A percentile compares a stretch with the other conserved stretches of the same genome.
Evolutionary conservation across 2,797 vertebrate genomes (phyloP).

Genomic region (Prunella strophiata): DNA sequence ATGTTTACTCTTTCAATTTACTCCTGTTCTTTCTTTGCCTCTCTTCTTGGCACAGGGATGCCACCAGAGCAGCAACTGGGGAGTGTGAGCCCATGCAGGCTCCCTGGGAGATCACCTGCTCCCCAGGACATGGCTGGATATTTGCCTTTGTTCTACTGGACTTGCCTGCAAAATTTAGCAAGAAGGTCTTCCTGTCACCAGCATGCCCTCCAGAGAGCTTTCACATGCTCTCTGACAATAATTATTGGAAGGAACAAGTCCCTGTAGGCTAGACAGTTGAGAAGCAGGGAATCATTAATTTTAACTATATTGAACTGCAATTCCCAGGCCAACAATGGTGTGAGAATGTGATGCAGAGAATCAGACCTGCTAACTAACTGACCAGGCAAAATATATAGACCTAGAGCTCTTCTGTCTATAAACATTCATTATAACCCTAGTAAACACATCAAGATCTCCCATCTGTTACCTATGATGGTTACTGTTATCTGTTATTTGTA

Average conservation of each 20-base stretch:
- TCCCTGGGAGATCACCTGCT: background rate
- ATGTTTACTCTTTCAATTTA: background rate
- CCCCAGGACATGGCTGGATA: background rate
- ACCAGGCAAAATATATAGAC: background rate
- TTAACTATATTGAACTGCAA: constrained; percentile 11
- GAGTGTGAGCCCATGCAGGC: background rate
- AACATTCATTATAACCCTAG: background rate
- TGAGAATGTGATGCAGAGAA: background rate
- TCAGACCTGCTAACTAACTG: background rate
- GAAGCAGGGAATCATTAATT: background rate
- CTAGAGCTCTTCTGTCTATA: background rate
- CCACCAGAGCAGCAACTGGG: background rate
- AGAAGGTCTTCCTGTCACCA: background rate
- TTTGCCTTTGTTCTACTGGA: background rate
- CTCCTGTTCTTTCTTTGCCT: background rate
- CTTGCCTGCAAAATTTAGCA: background rate
- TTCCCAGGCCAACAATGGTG: background rate
- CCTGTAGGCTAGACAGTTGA: background rate
- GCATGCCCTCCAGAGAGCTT: background rate
- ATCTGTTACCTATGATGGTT: background rate
- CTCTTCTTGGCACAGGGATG: background rate
- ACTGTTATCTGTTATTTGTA: background rate
- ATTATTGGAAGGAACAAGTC: constrained; percentile 10
- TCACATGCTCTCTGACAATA: background rate
- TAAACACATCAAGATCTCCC: constrained; percentile 1